These are phyloP conservation scores for Coboldia fuscipes DNA, from an alignment of 1,140 invertebrate genomes.

Conservation along the genomic window DNA sequence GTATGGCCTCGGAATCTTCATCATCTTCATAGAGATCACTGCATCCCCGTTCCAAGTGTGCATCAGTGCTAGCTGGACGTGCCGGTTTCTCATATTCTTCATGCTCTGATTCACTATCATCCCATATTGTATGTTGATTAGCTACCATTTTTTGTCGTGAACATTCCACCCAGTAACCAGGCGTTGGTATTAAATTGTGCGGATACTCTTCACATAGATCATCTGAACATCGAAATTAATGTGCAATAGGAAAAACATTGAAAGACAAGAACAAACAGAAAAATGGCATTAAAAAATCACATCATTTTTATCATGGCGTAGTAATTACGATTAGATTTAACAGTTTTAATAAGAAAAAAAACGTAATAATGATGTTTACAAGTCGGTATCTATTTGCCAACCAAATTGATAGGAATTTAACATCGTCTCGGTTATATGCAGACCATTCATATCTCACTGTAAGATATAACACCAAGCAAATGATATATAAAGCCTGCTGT, in stretches of 20 bases:
- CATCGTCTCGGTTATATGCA: too few relatives aligned
- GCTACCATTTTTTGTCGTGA: conserved; percentile 70
- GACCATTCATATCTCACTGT: conserved; percentile 15
- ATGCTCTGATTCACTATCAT: conserved; percentile 65
- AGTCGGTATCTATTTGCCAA: not conserved
- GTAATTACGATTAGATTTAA: too few relatives aligned
- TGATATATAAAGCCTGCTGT: conserved; percentile 12
- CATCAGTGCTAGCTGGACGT: conserved; percentile 14
- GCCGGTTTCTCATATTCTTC: conserved; percentile 27
- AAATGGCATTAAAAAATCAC: too few relatives aligned
- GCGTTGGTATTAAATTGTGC: conserved; percentile 71
- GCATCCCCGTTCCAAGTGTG: conserved; percentile 20
- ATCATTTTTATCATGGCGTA: too few relatives aligned
- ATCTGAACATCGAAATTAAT: conserved; percentile 31
- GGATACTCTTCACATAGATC: conserved; percentile 85
- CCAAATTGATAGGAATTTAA: too few relatives aligned
- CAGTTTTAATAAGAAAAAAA: not conserved
- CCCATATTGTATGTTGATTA: conserved; percentile 47
- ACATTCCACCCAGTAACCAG: conserved; percentile 91
- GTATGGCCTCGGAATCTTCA: conserved; percentile 22
- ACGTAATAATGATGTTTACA: not conserved
- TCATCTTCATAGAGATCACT: conserved; percentile 28
- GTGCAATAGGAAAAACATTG: too few relatives aligned
- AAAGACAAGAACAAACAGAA: too few relatives aligned
- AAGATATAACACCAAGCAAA: conserved; percentile 22